phyloP scores from a whole-genome alignment of 1,140 invertebrate species.

The Xylocopa sonorina region DNA sequence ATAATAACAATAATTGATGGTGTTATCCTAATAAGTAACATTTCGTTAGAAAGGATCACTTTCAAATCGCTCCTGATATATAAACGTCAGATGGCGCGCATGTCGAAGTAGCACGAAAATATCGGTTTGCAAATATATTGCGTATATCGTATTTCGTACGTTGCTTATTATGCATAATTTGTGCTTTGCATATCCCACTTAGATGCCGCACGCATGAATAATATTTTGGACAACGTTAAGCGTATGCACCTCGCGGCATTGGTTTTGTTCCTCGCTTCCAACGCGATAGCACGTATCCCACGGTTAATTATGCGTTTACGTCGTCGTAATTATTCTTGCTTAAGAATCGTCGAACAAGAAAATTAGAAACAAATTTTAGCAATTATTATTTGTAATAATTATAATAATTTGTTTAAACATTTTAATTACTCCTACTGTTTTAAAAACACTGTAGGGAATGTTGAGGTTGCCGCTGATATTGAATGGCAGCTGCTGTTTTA shows the following conservation, averaged over 20 bases:
- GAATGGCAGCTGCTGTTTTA: too few relatives aligned
- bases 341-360: too few relatives aligned
- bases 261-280: conserved; percentile 1
- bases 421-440: too few relatives aligned
- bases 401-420: too few relatives aligned
- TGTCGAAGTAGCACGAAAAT: neutral
- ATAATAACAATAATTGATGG: too few relatives aligned
- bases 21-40: too few relatives aligned
- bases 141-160: conserved; percentile 2
- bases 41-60: neutral
- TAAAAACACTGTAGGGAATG: too few relatives aligned
- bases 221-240: conserved; percentile 14
- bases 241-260: conserved; percentile 9
- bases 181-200: conserved; percentile 28
- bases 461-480: too few relatives aligned
- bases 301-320: neutral
- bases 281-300: conserved; percentile 3
- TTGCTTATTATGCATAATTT: conserved; percentile 17
- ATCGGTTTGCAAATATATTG: neutral
- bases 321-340: neutral
- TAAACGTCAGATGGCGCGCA: too few relatives aligned
- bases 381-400: too few relatives aligned
- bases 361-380: too few relatives aligned
- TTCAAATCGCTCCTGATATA: neutral
- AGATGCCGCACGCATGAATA: conserved; percentile 4